These are phyloP conservation scores for Upupa epops DNA, from an alignment of 2,113 vertebrate species.

Conservation along the genomic window DNA sequence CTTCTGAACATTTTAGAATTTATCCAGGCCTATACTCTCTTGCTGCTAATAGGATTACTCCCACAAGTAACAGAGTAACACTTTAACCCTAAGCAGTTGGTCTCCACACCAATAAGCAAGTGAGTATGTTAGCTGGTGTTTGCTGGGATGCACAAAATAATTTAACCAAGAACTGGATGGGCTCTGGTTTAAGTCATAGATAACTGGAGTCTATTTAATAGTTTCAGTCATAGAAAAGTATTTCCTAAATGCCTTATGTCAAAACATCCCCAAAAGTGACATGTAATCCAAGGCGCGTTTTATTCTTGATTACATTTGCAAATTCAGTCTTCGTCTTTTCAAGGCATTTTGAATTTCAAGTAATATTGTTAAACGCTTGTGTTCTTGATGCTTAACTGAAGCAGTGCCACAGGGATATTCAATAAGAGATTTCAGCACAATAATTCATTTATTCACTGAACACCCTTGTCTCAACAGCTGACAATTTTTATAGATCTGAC, in stretches of 20 bases:
- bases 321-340: constrained; percentile 34
- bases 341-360: constrained; percentile 46
- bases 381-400: constrained; percentile 16
- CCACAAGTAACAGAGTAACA: background rate
- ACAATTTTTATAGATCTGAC: background rate
- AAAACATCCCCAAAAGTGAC: constrained; percentile 44
- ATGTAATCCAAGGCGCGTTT: constrained; percentile 22
- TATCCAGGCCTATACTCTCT: background rate
- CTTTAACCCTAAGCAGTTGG: constrained; percentile 25
- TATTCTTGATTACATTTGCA: constrained; percentile 52
- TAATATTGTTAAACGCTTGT: constrained; percentile 23
- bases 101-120: background rate
- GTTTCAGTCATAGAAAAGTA: constrained; percentile 21
- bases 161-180: constrained; percentile 9
- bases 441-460: constrained; percentile 26
- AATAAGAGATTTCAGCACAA: background rate
- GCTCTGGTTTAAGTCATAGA: background rate
- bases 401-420: background rate
- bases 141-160: background rate
- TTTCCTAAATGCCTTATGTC: constrained; percentile 28
- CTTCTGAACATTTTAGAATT: background rate
- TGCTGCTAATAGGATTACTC: constrained; percentile 32
- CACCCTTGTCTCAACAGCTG: background rate
- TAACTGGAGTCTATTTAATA: constrained; percentile 30
- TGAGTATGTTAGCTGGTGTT: background rate